Evolutionary conservation across 2,888 invertebrate genomes (phyloP).

Genomic region (Onchidella celtica): DNA sequence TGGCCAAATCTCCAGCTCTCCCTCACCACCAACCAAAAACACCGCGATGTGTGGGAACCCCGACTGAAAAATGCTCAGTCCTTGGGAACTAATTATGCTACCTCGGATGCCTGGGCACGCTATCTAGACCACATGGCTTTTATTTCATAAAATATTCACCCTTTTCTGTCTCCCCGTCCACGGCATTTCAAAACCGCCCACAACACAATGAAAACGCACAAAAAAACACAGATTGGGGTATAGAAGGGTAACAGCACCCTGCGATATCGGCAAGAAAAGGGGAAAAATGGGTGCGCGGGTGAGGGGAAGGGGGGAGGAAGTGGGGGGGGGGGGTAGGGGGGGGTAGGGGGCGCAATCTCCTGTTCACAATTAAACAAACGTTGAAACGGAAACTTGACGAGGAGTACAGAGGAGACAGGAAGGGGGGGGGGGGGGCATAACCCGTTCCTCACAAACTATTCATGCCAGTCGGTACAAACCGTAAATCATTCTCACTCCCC

Average conservation of each 20-base stretch:
- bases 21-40: too few relatives aligned
- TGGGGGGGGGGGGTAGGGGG: not conserved
- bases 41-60: too few relatives aligned
- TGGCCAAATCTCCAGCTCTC: too few relatives aligned
- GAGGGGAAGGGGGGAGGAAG: too few relatives aligned
- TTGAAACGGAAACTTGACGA: not conserved
- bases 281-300: too few relatives aligned
- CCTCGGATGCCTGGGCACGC: not conserved
- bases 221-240: too few relatives aligned
- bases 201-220: too few relatives aligned
- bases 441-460: conserved; percentile 3
- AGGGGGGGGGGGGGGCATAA: too few relatives aligned
- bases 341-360: not conserved
- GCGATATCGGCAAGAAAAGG: too few relatives aligned
- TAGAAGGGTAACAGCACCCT: too few relatives aligned
- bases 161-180: not conserved
- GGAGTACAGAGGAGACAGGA: too few relatives aligned
- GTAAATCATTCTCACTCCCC: not conserved
- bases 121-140: not conserved
- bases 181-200: too few relatives aligned
- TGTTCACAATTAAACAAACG: conserved; percentile 16
- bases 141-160: not conserved
- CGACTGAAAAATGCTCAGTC: not conserved
- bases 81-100: not conserved
- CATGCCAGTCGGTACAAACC: not conserved